Evolutionary conservation across 2,113 vertebrate genomes (phyloP), one percentile per base, ranked within the genome.

Genomic region (Elachura formosa): DNA sequence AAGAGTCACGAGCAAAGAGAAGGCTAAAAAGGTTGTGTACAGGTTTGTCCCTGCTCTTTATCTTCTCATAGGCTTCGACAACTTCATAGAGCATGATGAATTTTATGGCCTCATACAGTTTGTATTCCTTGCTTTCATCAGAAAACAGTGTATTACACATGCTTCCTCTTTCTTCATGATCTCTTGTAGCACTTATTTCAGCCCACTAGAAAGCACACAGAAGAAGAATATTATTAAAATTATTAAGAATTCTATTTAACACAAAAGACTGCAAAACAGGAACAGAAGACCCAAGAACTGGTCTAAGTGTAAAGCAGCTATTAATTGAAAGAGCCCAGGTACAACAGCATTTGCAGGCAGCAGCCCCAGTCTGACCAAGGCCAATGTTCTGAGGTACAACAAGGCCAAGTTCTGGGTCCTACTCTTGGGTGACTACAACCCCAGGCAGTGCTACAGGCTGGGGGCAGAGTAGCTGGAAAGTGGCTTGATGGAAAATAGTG

Each of bases 1-100:
- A 98, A 12, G 98, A 97, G 78, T 98, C 98, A 87, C 97, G 96
- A 89, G 97, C 96, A 90, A 98, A 98, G 12, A 98, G 94, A 41
- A 96, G 89, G 36, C 52, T 91, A 54, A 98, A 98, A 64, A 98
- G 97, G 14, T 87, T 84, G 40, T 97, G 97, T 18, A 97, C 17
- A 0, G 49, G 54, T 63, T 81, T 36, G 6, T 94, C 94, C 34
- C 97, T 94, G 8, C 64, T 93, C 95, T 98, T 98, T 81, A 98
- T 96, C 67, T 95, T 93, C 45, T 98, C 98, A 23, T 98, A 97
- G 41, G 96, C 97, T 90, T 98, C 98, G 0, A 98, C 98, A 76
- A 98, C 98, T 86, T 98, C 97, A 7, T 98, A 98, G 1, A 98
- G 96, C 98, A 98, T 98, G 93, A 98, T 96, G 95, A 98, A 98